Evolutionary conservation across 2,888 invertebrate species (phyloP).

Genomic region (Disparrhopalites patrizii): DNA sequence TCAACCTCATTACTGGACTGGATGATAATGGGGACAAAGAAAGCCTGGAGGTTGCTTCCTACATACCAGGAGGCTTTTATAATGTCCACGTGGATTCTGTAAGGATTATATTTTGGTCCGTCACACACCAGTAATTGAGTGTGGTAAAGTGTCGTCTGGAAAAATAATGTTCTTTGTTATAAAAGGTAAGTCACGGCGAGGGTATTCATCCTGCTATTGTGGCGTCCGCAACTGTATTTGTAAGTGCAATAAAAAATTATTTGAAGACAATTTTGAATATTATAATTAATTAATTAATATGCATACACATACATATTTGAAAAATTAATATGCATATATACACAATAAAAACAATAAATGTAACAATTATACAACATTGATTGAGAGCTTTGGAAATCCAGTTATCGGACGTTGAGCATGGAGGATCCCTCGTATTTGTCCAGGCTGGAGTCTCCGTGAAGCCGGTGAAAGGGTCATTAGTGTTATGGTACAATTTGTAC

Average conservation of each 20-base stretch:
- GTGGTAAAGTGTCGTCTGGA: too few relatives aligned
- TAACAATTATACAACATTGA: neutral
- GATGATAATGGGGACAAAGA: neutral
- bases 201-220: too few relatives aligned
- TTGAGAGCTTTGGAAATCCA: too few relatives aligned
- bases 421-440: neutral
- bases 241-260: too few relatives aligned
- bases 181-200: too few relatives aligned
- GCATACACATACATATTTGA: neutral
- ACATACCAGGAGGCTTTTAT: neutral
- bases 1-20: neutral
- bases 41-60: neutral
- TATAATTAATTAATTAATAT: neutral
- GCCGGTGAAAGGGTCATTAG: neutral
- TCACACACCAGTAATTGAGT: neutral
- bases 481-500: neutral
- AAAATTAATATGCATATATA: too few relatives aligned
- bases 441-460: neutral
- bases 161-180: too few relatives aligned
- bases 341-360: neutral
- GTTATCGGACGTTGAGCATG: neutral
- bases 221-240: too few relatives aligned
- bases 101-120: neutral
- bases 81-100: neutral
- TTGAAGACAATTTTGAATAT: neutral